phyloP scores from a whole-genome alignment of 2,888 invertebrate species.

The Anticlea derivata region DNA sequence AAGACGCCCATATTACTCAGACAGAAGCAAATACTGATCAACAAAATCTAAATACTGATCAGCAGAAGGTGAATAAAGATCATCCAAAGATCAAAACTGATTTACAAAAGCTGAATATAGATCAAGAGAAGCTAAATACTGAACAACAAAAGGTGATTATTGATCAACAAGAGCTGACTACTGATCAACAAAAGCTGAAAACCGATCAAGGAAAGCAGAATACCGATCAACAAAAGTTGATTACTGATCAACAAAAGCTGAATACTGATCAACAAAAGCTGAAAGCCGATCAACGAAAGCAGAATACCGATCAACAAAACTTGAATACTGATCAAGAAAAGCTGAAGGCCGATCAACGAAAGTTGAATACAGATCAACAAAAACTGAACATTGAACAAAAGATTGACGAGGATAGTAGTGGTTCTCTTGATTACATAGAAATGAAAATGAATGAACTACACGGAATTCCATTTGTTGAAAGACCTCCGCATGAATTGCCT shows the following conservation, averaged over 20 bases:
- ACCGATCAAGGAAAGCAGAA: conserved; percentile 32
- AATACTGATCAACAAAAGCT: conserved; percentile 29
- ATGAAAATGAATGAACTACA: conserved; percentile 79
- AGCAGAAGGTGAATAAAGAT: conserved; percentile 30
- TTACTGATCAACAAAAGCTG: conserved; percentile 18
- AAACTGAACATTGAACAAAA: conserved; percentile 34
- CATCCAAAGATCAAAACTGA: conserved; percentile 31
- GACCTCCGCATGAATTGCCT: conserved; percentile 64
- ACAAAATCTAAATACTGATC: conserved; percentile 39
- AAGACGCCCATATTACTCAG: not conserved
- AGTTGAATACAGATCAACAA: conserved; percentile 32
- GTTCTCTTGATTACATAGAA: conserved; percentile 68
- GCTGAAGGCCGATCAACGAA: conserved; percentile 33
- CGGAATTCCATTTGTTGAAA: conserved; percentile 70
- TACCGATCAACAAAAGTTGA: conserved; percentile 31
- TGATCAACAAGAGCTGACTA: conserved; percentile 37
- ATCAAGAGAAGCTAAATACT: conserved; percentile 32
- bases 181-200: conserved; percentile 36
- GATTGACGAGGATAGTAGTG: conserved; percentile 32
- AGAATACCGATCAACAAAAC: conserved; percentile 29
- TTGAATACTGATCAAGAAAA: conserved; percentile 33
- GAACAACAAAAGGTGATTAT: conserved; percentile 34
- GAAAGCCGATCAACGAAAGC: conserved; percentile 31
- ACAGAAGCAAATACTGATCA: conserved; percentile 33
- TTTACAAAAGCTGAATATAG: conserved; percentile 28